Evolutionary conservation across 2,888 invertebrate species (phyloP).

Genomic region (Latheticus oryzae): DNA sequence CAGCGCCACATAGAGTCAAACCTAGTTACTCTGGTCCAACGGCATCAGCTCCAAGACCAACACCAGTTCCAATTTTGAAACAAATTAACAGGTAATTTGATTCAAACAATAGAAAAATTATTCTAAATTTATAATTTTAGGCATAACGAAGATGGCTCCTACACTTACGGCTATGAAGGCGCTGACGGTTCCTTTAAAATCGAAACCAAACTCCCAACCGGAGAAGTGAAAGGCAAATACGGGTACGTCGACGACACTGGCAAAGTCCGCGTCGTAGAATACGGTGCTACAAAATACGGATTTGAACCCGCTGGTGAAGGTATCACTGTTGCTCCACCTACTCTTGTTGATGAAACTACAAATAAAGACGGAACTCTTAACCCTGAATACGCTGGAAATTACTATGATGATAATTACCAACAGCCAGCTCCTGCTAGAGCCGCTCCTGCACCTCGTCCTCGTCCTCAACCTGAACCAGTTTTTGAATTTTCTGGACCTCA

Average conservation of each 20-base stretch:
- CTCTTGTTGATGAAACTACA: constrained; percentile 71
- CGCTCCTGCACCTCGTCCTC: constrained; percentile 57
- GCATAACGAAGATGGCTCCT: constrained; percentile 90
- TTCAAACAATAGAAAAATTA: neutral
- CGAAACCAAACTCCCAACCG: constrained; percentile 83
- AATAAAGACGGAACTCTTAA: constrained; percentile 62
- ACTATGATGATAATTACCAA: constrained; percentile 55
- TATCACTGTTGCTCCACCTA: constrained; percentile 80
- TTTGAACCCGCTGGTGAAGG: constrained; percentile 90
- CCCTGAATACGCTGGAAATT: constrained; percentile 64
- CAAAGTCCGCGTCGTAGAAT: constrained; percentile 85
- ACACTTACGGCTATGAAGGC: constrained; percentile 91
- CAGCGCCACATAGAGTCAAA: constrained; percentile 63
- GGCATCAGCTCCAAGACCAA: constrained; percentile 66
- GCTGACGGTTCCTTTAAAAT: constrained; percentile 92
- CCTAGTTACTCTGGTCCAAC: constrained; percentile 64
- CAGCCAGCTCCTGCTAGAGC: constrained; percentile 49
- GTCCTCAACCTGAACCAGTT: constrained; percentile 42
- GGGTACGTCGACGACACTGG: constrained; percentile 88
- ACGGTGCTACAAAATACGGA: constrained; percentile 88
- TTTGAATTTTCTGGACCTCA: constrained; percentile 49
- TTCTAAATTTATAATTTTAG: constrained; percentile 62
- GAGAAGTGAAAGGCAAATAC: constrained; percentile 91
- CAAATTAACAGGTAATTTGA: constrained; percentile 82
- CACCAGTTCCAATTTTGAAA: constrained; percentile 84